phyloP scores from a whole-genome alignment of 2,888 invertebrate species.

The Agonopterix subpropinquella region DNA sequence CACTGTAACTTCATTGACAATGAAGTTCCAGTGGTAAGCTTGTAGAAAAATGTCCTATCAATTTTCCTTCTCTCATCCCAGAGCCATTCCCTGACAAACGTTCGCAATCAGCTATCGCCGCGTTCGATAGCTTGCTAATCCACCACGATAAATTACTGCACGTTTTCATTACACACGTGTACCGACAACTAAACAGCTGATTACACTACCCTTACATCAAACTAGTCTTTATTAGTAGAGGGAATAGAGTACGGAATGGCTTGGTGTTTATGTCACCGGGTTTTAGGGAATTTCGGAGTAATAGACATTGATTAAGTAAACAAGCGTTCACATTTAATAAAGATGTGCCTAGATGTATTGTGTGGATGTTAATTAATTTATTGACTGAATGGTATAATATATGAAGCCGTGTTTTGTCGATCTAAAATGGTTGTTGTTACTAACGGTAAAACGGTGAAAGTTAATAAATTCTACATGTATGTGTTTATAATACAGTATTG shows the following conservation, averaged over 20 bases:
- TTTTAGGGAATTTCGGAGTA: not conserved
- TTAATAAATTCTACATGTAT: too few species aligned
- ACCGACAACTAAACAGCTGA: not conserved
- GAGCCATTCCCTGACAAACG: slow-evolving; percentile 4
- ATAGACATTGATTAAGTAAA: slow-evolving; percentile 1
- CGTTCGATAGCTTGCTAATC: not conserved
- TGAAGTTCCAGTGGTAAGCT: not conserved
- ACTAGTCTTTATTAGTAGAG: not conserved
- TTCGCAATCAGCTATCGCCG: slow-evolving; percentile 1
- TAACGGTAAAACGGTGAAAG: too few species aligned
- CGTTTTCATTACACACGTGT: not conserved
- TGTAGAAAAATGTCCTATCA: too few species aligned
- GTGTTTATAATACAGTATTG: too few species aligned
- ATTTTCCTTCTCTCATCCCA: not conserved
- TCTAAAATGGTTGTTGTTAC: too few species aligned
- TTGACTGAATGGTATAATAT: too few species aligned
- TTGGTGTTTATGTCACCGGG: not conserved
- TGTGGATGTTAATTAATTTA: too few species aligned
- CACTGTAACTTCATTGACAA: too few species aligned
- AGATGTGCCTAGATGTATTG: not conserved
- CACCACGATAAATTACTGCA: not conserved
- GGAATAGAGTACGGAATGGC: not conserved
- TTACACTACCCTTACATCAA: not conserved
- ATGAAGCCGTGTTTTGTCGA: too few species aligned
- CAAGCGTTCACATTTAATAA: not conserved